Evolutionary conservation across 2,113 vertebrate genomes (phyloP).

Genomic region (Syngnathus scovelli): DNA sequence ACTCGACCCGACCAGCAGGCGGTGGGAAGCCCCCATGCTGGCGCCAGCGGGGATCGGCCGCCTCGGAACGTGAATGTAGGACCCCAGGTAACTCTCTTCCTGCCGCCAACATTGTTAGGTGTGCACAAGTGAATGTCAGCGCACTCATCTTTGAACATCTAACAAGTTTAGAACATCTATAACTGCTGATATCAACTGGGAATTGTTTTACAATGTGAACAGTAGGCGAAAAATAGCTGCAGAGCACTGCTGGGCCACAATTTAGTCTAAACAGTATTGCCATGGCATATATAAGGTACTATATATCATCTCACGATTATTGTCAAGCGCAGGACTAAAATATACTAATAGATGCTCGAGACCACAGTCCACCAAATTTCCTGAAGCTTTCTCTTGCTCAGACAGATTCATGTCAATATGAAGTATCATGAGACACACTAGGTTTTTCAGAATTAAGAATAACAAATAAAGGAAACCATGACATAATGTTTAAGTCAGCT

Average conservation of each 20-base stretch:
- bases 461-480: neutral
- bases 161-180: neutral
- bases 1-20: neutral
- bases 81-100: neutral
- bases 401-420: neutral
- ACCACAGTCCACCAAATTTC: too few relatives aligned
- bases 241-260: too few relatives aligned
- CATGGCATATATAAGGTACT: too few relatives aligned
- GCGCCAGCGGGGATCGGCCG: too few relatives aligned
- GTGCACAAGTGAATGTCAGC: neutral
- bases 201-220: too few relatives aligned
- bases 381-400: neutral
- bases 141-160: neutral
- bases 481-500: slow-evolving; percentile 7
- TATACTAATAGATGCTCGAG: too few relatives aligned
- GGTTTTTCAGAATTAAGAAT: neutral
- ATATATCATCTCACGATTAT: too few relatives aligned
- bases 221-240: too few relatives aligned
- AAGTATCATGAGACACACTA: neutral
- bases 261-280: too few relatives aligned
- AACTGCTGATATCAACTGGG: too few relatives aligned
- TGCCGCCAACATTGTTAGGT: too few relatives aligned
- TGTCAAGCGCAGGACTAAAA: too few relatives aligned
- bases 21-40: neutral
- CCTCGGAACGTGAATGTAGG: neutral